Evolutionary conservation across 2,797 vertebrate genomes (phyloP), one percentile per base, ranked within the genome.

Genomic region (Centroberyx gerrardi): DNA sequence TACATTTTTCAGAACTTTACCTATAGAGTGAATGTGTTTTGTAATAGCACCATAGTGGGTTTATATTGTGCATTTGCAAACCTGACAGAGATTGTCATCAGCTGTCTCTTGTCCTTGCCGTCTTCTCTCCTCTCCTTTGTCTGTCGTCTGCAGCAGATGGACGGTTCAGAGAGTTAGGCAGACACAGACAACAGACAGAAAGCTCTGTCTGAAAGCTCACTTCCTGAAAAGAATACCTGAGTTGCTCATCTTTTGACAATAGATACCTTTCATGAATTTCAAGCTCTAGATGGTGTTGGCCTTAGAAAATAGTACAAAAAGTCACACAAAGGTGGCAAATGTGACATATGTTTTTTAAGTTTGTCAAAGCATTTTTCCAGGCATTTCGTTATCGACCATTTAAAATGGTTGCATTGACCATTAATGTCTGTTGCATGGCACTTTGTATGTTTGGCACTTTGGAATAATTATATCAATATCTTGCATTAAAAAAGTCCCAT

Each of bases 151-250:
- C 10, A 84, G 61, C 86, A 86, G 82, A 87, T 88, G 85, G 82
- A 82, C 67, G 75, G 82, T 87, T 90, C 80, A 87, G 87, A 85
- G 76, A 72, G 78, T 74, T 78, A 68, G 76, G 72, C 72, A 56
- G 72, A 74, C 69, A 60, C 64, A 83, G 74, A 69, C 84, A 65
- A 76, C 52, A 80, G 83, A 85, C 81, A 82, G 75, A 80, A 58
- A 68, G 67, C 83, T 87, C 66, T 73, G 77, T 91, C 88, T 90
- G 85, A 76, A 84, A 83, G 88, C 83, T 62, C 73, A 54, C 62
- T 81, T 77, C 66, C 71, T 65, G 61, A 85, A 83, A 80, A 9
- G 1, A 68, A 82, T 80, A 79, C 65, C 78, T 81, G 61, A 28
- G 38, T 62, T 42, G 54, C 48, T 73, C 74, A 67, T 72, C 3